phyloP scores from a whole-genome alignment of 1,140 invertebrate species.

The Drosophila arizonae region DNA sequence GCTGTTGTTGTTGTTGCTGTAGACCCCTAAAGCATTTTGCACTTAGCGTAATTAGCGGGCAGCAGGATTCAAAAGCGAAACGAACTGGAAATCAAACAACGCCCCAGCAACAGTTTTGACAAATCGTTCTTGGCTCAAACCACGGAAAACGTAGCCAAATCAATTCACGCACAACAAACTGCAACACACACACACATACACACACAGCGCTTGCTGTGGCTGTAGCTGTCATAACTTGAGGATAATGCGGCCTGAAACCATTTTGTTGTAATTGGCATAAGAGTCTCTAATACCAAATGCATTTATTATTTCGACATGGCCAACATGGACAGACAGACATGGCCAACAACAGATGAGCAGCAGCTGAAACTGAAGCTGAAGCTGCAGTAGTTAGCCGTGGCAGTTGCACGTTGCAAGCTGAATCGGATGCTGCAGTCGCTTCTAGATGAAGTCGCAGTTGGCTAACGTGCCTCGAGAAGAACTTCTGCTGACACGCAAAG shows the following conservation, averaged over 20 bases:
- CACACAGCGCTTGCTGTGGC: background rate
- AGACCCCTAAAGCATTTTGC: slow-evolving; percentile 45
- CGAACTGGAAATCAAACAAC: slow-evolving; percentile 45
- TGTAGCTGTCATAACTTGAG: slow-evolving; percentile 74
- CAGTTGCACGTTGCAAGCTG: slow-evolving; percentile 12
- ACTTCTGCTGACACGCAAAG: slow-evolving; percentile 43
- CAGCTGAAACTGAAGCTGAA: slow-evolving; percentile 6
- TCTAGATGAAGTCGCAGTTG: background rate
- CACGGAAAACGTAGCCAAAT: background rate
- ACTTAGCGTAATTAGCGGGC: slow-evolving; percentile 74
- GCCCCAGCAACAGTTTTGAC: slow-evolving; percentile 42
- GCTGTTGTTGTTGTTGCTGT: background rate
- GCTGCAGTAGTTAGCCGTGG: background rate
- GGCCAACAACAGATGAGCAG: slow-evolving; percentile 8
- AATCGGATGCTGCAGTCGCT: slow-evolving; percentile 5
- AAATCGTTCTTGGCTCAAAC: slow-evolving; percentile 14
- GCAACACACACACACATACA: slow-evolving; percentile 7
- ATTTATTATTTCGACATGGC: slow-evolving; percentile 80
- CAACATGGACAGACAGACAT: slow-evolving; percentile 22
- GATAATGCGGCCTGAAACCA: slow-evolving; percentile 79
- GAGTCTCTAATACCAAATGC: slow-evolving; percentile 78
- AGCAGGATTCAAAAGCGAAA: slow-evolving; percentile 21
- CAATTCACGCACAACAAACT: slow-evolving; percentile 12
- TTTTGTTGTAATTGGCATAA: slow-evolving; percentile 81
- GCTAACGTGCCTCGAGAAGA: slow-evolving; percentile 6